phyloP scores from a whole-genome alignment of 2,113 vertebrate species.

The Symphodus melops region DNA sequence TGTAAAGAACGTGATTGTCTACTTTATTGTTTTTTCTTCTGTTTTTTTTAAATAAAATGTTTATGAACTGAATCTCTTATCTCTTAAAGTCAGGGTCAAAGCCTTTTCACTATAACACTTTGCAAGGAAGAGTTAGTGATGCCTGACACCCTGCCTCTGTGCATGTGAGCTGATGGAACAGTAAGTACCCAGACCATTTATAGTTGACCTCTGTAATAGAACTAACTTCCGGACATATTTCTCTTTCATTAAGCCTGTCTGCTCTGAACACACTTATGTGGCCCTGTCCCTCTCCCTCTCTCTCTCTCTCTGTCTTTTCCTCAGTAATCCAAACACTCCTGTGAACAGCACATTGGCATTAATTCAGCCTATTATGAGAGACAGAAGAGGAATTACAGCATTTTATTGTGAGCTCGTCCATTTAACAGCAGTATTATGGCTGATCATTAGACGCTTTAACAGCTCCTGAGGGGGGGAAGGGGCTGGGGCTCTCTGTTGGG shows the following conservation, averaged over 20 bases:
- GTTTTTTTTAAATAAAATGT: too few species aligned
- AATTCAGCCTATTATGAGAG: slow-evolving; percentile 81
- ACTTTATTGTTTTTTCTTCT: too few species aligned
- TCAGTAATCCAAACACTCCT: slow-evolving; percentile 69
- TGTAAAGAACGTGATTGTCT: too few species aligned
- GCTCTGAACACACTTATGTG: slow-evolving; percentile 6
- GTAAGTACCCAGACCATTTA: slow-evolving; percentile 41
- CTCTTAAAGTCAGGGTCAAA: background rate
- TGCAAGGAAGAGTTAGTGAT: slow-evolving; percentile 27
- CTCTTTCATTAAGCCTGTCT: slow-evolving; percentile 65
- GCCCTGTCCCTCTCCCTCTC: background rate
- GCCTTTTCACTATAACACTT: slow-evolving; percentile 25
- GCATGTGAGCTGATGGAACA: slow-evolving; percentile 46
- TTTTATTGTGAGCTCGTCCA: slow-evolving; percentile 77
- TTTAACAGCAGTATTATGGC: slow-evolving; percentile 82
- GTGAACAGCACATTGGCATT: slow-evolving; percentile 70
- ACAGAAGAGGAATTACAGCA: slow-evolving; percentile 81
- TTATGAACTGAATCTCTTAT: too few species aligned
- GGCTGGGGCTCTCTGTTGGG: slow-evolving; percentile 63
- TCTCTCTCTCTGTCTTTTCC: background rate
- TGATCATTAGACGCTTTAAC: slow-evolving; percentile 83
- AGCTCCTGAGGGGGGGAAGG: slow-evolving; percentile 72
- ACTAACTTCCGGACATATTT: slow-evolving; percentile 50
- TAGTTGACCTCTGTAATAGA: slow-evolving; percentile 63
- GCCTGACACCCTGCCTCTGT: slow-evolving; percentile 17